Evolutionary conservation across 2,888 invertebrate genomes (phyloP).

Genomic region (Limnephilus rhombicus): DNA sequence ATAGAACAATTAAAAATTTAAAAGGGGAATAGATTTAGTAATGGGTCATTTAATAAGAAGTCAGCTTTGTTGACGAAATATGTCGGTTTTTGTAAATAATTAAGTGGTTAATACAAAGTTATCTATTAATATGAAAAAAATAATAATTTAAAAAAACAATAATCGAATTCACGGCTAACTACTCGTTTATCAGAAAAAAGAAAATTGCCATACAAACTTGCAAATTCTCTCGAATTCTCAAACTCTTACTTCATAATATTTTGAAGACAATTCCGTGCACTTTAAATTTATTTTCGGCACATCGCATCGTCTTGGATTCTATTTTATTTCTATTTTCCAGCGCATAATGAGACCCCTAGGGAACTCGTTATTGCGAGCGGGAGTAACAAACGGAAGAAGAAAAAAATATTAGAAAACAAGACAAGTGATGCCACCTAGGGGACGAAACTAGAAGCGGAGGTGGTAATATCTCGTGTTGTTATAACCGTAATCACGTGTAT

Average conservation of each 20-base stretch:
- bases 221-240: background rate
- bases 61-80: too few species aligned
- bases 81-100: too few species aligned
- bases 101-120: too few species aligned
- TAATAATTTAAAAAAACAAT: too few species aligned
- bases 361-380: slow-evolving; percentile 48
- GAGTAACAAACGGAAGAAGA: slow-evolving; percentile 11
- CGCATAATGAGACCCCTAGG: slow-evolving; percentile 45
- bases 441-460: background rate
- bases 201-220: background rate
- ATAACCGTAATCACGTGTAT: slow-evolving; percentile 9
- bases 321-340: background rate
- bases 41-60: too few species aligned
- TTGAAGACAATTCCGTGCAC: background rate
- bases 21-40: too few species aligned
- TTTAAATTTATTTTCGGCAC: background rate
- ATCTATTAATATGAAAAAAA: too few species aligned
- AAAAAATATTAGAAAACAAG: slow-evolving; percentile 10
- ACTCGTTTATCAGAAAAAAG: background rate
- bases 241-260: background rate
- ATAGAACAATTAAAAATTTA: too few species aligned
- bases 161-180: too few species aligned
- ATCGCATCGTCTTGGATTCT: background rate
- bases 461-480: slow-evolving; percentile 12
- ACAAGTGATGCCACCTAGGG: slow-evolving; percentile 19